Base-by-base conservation (phyloP, 2,888 invertebrate species). In the Drosophila sordidapex region DNA sequence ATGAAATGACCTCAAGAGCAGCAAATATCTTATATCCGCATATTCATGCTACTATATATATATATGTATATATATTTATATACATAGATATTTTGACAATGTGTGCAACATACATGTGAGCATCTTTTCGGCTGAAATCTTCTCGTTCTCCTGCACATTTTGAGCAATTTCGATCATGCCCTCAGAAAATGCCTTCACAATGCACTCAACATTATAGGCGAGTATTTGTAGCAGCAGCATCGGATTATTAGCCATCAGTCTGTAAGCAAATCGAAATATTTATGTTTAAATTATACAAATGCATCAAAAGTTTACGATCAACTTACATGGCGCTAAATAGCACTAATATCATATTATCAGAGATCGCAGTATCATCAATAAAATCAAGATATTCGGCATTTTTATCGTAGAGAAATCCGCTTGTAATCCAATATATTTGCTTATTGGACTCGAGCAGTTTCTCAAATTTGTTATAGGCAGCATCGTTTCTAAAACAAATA, bases 171-270 rank as follows among this genome's bases (percentile, higher is more conserved):
- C 92, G 36, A 91, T 87, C 79, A 93, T 89, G 51, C 93, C 93
- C 79, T 92, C 92, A 53, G 92, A 91, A 79, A 95, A 96, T 75
- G 95, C 94, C 78, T 95, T 94, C 48, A 96, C 95, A 92, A 95
- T 94, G 90, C 95, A 95, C 86, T 95, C 94, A 21, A 95, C 94
- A 91, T 95, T 95, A 79, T 94, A 94, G 87, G 95, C 95, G 81
- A 96, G 93, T 85, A 95, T 94, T 92, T 95, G 94, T 87, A 95
- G 95, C 74, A 96, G 92, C 83, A 95, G 95, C 90, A 95, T 95
- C 40, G 95, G 94, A 93, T 96, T 95, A 73, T 94, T 92, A 59
- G 93, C 93, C 87, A 94, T 94, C 65, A 95, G 91, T 82, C 95
- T 95, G 73, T 4, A 71, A 66, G 29, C 27, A 8, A 53, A 31